Evolutionary conservation across 2,113 vertebrate genomes (phyloP), one percentile per base, ranked within the genome.

Genomic region (Urocolius indicus): DNA sequence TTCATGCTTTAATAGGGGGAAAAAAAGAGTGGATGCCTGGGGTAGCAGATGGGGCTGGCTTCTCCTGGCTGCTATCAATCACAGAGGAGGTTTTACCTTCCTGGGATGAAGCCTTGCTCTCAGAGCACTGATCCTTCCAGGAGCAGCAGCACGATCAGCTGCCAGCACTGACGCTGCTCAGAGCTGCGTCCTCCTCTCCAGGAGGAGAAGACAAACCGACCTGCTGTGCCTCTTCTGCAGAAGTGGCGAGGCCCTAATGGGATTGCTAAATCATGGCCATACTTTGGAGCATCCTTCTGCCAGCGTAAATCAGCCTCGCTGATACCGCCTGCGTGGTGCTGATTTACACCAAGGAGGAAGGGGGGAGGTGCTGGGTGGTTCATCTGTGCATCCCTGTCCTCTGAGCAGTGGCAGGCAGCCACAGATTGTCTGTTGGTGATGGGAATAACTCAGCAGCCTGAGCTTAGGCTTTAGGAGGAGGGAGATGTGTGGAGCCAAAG

Each of bases 231-330:
- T 89, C 65, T 95, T 43, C 54, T 62, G 93, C 81, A 79, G 61
- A 51, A 93, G 67, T 89, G 91, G 51, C 66, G 30, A 22, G 49
- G 89, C 45, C 91, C 93, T 96, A 61, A 91, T 79, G 95, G 95
- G 87, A 93, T 65, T 69, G 63, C 81, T 95, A 95, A 96, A 89
- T 95, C 96, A 95, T 0, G 0, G 71, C 90, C 2, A 8, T 54
- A 17, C 87, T 89, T 73, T 0, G 2, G 68, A 87, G 49, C 3
- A 0, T 87, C 87, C 24, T 87, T 58, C 58, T 77, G 63, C 66
- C 0, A 16, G 45, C 1, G 6, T 95, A 93, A 94, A 95, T 97
- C 91, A 94, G 76, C 84, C 14, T 0, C 2, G 38, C 55, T 90
- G 90, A 57, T 81, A 81, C 48, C 4, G 2, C 16, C 10, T 0